A percentile compares a stretch with the other conserved stretches of the same genome.
These are phyloP conservation scores for Drosophila busckii DNA, from an alignment of 1,140 invertebrate genomes.

Conservation along the genomic window DNA sequence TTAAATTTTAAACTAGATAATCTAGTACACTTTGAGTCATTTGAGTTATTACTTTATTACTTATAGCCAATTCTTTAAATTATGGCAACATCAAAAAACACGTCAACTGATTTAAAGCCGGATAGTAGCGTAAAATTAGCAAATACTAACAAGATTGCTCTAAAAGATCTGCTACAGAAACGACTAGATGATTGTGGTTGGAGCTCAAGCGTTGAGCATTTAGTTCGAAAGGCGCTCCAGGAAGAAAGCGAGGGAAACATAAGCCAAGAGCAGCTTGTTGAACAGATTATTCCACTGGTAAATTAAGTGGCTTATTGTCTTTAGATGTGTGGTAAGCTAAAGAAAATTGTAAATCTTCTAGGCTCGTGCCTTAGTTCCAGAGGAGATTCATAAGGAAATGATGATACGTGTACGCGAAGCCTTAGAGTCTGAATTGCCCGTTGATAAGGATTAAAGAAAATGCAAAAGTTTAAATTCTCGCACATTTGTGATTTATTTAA, in stretches of 20 bases:
- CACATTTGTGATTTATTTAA: constrained; percentile 50
- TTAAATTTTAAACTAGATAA: no score
- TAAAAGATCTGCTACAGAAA: constrained; percentile 89
- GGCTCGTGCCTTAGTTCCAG: constrained; percentile 90
- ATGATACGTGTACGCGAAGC: constrained; percentile 80
- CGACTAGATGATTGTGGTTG: constrained; percentile 93
- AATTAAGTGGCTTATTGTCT: not conserved
- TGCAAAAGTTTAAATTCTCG: constrained; percentile 33
- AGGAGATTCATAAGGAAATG: constrained; percentile 93
- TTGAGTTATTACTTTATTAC: no score
- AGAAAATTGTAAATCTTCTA: constrained; percentile 53
- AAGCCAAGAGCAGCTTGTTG: constrained; percentile 88
- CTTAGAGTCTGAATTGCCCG: constrained; percentile 9
- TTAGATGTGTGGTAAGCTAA: not conserved
- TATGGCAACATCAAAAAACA: no score
- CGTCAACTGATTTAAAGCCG: no score
- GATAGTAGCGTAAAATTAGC: no score
- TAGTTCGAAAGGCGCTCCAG: constrained; percentile 89
- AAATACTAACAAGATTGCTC: constrained; percentile 31
- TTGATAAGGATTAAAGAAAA: not conserved
- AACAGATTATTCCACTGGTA: constrained; percentile 85
- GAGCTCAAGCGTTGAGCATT: constrained; percentile 90
- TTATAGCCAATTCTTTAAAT: no score
- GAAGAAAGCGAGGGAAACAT: constrained; percentile 86
- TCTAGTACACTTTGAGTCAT: no score